phyloP scores from a whole-genome alignment of 1,140 invertebrate species.

The Drosophila busckii region DNA sequence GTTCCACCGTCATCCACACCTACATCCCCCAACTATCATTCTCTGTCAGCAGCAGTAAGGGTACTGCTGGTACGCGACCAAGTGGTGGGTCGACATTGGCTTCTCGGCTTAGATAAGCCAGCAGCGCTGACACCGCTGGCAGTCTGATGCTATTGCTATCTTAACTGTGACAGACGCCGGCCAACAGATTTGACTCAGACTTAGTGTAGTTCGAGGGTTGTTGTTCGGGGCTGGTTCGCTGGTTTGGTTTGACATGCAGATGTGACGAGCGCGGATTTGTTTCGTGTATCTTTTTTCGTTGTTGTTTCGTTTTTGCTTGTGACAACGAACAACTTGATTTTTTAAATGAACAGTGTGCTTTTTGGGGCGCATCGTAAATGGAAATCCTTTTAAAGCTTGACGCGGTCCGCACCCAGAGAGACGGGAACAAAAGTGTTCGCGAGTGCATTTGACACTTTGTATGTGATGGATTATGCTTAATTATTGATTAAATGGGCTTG shows the following conservation, averaged over 20 bases:
- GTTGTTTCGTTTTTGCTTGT: constrained; percentile 10
- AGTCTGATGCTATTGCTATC: constrained; percentile 24
- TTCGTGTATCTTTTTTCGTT: constrained; percentile 56
- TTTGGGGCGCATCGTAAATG: constrained; percentile 27
- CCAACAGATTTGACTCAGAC: constrained; percentile 10
- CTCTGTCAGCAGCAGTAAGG: too few species aligned
- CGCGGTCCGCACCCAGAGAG: constrained; percentile 10
- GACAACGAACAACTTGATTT: constrained; percentile 60
- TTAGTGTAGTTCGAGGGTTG: constrained; percentile 33
- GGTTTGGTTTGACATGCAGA: constrained; percentile 73
- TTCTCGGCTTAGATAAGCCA: constrained; percentile 69
- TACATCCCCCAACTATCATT: too few species aligned
- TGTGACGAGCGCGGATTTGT: constrained; percentile 74
- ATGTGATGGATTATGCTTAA: constrained; percentile 74
- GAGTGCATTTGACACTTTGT: constrained; percentile 77
- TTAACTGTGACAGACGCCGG: constrained; percentile 52
- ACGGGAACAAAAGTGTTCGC: constrained; percentile 33
- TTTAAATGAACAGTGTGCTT: constrained; percentile 50
- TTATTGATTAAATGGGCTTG: constrained; percentile 77
- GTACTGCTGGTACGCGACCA: constrained; percentile 3
- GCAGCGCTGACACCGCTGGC: constrained; percentile 3
- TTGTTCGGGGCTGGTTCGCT: constrained; percentile 45
- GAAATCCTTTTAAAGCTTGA: constrained; percentile 63
- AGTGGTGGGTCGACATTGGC: constrained; percentile 54
- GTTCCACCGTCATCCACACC: neutral